phyloP scores from a whole-genome alignment of 2,888 invertebrate genomes.

The Catocala fraxini region DNA sequence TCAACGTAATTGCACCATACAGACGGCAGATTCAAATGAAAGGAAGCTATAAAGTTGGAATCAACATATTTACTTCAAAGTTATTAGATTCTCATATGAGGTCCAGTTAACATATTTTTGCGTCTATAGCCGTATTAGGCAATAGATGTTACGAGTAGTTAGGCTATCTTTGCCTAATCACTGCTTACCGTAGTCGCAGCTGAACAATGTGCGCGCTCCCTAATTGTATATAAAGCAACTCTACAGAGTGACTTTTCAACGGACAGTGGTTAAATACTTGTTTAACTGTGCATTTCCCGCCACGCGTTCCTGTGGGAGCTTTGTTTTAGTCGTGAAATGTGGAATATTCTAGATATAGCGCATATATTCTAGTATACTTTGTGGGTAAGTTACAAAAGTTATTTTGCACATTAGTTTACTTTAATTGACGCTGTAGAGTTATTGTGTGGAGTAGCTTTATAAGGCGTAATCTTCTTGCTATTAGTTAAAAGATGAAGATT shows the following conservation, averaged over 20 bases:
- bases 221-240: conserved; percentile 10
- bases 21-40: too few relatives aligned
- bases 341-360: conserved; percentile 41
- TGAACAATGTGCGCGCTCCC: background rate
- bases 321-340: conserved; percentile 43
- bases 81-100: too few relatives aligned
- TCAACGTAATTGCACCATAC: too few relatives aligned
- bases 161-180: too few relatives aligned
- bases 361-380: conserved; percentile 16
- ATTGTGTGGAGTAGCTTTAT: background rate
- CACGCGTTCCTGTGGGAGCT: conserved; percentile 32
- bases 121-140: too few relatives aligned
- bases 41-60: too few relatives aligned
- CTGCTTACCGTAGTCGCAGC: too few relatives aligned
- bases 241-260: conserved; percentile 31
- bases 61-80: too few relatives aligned
- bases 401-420: conserved; percentile 9
- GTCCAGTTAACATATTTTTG: too few relatives aligned
- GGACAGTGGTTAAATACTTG: conserved; percentile 44
- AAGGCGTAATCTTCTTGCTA: too few relatives aligned
- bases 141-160: too few relatives aligned
- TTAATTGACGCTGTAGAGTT: conserved; percentile 5
- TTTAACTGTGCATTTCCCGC: conserved; percentile 43
- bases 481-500: too few relatives aligned
- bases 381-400: conserved; percentile 9